Evolutionary conservation across 2,888 invertebrate genomes (phyloP).

Genomic region (Perizoma affinitatum): DNA sequence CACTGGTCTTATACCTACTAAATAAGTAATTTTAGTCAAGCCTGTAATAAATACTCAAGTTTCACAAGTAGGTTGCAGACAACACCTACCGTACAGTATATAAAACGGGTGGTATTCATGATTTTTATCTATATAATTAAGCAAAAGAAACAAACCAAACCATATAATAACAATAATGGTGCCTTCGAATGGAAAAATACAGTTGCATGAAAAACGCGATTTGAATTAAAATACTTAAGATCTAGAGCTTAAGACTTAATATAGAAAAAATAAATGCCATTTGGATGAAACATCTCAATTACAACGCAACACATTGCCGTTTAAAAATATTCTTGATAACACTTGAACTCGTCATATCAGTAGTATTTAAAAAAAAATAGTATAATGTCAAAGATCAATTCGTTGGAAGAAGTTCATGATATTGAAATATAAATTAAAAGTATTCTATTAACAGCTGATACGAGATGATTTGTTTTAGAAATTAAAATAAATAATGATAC

Average conservation of each 20-base stretch:
- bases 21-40: neutral
- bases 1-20: conserved; percentile 5
- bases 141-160: neutral
- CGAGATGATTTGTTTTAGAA: conserved; percentile 43
- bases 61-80: neutral
- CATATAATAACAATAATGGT: conserved; percentile 21
- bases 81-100: neutral
- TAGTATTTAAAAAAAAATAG: conserved; percentile 49
- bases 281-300: conserved; percentile 46
- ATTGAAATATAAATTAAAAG: conserved; percentile 57
- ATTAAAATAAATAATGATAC: conserved; percentile 48
- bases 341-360: conserved; percentile 51
- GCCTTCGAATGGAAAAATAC: conserved; percentile 28
- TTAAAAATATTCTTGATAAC: conserved; percentile 59
- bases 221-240: conserved; percentile 42
- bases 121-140: neutral
- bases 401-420: conserved; percentile 50
- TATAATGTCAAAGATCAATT: conserved; percentile 50
- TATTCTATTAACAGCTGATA: conserved; percentile 52
- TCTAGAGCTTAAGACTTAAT: conserved; percentile 52
- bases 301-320: conserved; percentile 52
- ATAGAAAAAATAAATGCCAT: conserved; percentile 68
- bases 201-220: conserved; percentile 29
- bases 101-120: neutral
- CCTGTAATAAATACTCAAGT: no score